Evolutionary conservation across 2,888 invertebrate species (phyloP), one percentile per base, ranked within the genome.

Genomic region (Erynnis tages): DNA sequence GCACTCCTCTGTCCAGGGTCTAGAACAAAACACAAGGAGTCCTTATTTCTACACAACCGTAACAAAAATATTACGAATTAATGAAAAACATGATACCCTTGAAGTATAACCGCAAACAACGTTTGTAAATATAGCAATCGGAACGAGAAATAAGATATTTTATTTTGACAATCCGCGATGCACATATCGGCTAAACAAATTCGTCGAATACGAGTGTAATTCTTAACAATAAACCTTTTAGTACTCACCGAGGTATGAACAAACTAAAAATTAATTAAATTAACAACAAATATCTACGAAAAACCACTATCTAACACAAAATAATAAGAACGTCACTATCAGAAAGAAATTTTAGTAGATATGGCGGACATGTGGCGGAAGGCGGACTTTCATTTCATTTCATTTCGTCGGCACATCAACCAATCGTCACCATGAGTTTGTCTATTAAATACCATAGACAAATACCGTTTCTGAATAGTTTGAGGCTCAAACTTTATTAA

Each of bases 321-420:
- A 82, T 82, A 83, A 80, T 77, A 80, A 69, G 79, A 82, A 87
- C 80, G 84, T 84, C 88, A 86, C 80, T 82, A 69, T 76, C 4
- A 79, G 76, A 79, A 78, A 79, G 76, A 84, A 79, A 79, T 79
- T 83, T 79, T 79, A 79, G 75, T 76, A 84, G 81, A 72, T 83
- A 83, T 87, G 85, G 85, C 85, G 84, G 85, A 87, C 86, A 84
- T 87, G 85, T 85, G 83, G 82, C 80, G 81, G 76, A 65, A 64
- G 68, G 73, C 71, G 74, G 71, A 82, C 85, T 85, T 85, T 82
- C 82, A 79, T 82, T 85, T 82, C 82, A 79, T 82, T 72, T 73
- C 69, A 68, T 75, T 77, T 77, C 71, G 63, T 70, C 71, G 54
- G 47, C 54, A 54, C 19, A 35, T 35, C 44, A 52, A 68, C 68